Evolutionary conservation across 2,797 vertebrate species (phyloP).

Genomic region (Bryconaethiops microstoma): DNA sequence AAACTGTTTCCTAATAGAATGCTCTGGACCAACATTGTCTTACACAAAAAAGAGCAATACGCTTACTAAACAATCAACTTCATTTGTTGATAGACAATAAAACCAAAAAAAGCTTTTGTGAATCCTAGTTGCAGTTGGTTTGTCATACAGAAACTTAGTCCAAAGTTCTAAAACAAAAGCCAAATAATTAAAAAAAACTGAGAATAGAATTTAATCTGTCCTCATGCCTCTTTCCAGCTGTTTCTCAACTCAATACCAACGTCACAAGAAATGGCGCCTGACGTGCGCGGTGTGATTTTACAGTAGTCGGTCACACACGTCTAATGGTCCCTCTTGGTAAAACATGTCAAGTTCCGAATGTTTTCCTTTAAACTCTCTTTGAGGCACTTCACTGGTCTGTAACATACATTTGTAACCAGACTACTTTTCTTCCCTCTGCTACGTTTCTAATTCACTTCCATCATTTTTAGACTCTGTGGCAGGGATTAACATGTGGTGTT

Average conservation of each 20-base stretch:
- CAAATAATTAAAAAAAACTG: neutral
- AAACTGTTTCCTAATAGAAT: conserved; percentile 17
- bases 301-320: conserved; percentile 11
- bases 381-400: conserved; percentile 15
- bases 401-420: conserved; percentile 39
- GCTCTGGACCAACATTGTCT: neutral
- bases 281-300: neutral
- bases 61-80: neutral
- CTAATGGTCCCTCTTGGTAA: conserved; percentile 13
- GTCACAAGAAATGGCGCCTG: neutral
- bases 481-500: conserved; percentile 61
- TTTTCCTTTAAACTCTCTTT: conserved; percentile 27
- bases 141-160: neutral
- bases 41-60: neutral
- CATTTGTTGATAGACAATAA: conserved; percentile 8
- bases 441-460: conserved; percentile 8
- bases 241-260: neutral
- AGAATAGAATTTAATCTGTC: conserved; percentile 1
- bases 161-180: neutral
- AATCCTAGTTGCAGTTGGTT: neutral
- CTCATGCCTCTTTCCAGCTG: neutral
- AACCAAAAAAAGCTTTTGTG: neutral
- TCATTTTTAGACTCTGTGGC: conserved; percentile 6
- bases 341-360: conserved; percentile 20
- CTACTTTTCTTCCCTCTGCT: neutral